Base-by-base conservation (phyloP, 2,797 vertebrate species). In the Rhynchonycteris naso region DNA sequence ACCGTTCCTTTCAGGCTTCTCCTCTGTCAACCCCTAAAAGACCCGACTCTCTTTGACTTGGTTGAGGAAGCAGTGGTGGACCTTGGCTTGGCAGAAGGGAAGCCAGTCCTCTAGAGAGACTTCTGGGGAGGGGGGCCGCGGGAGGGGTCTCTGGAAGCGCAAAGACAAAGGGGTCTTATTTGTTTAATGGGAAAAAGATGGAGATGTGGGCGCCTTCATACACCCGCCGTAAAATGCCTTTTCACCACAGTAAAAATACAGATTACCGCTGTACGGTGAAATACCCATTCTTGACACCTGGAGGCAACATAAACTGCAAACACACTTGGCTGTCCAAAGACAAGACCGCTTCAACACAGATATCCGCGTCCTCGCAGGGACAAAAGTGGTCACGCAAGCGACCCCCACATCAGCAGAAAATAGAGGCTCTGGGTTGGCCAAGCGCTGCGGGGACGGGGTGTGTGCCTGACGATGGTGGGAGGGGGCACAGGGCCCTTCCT, bases 311-410 rank as follows among this genome's bases (percentile, higher is more conserved):
- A 30, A 54, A 6, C n/a, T 7, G 54, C 7, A 19, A 26, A 66
- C 35, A 26, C 75, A 15, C 26, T 12, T 4, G 15, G 35, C 33
- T 0, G 7, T 1, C 33, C 79, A 21, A 7, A 5, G 26, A 28
- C 19, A 9, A 43, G 38, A 11, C 3, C 13, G 16, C 33, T 59
- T 24, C 26, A 47, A 9, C 78, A 5, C 69, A 66, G 1, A 50
- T 4, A 15, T 24, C 19, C 3, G 38, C 2, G 14, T 22, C 56
- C 87, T 11, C 19, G n/a, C 14, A 1, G 2, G 71, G 22, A 68
- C 7, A 24, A 28, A 76, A 21, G 66, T 0, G 35, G 16, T 12
- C 52, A 10, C 2, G 10, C 43, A 2, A 2, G 35, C 5, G 11
- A 58, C 13, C 22, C 14, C 15, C 1, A n/a, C 1, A 26, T 19